Conservation (phyloP, 2,113 vertebrate species). For the Scomber colias region DNA sequence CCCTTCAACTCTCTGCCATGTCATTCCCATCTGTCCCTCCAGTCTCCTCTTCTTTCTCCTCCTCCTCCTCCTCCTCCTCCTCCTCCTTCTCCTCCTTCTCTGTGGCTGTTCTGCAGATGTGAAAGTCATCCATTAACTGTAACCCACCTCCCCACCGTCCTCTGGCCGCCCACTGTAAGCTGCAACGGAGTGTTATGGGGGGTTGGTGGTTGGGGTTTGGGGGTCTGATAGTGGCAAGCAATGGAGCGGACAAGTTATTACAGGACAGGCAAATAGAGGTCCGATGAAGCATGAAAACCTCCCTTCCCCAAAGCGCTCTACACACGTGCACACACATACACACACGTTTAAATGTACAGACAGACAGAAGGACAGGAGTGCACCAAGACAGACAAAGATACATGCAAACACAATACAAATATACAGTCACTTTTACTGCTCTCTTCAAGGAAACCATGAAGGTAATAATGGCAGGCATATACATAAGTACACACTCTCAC, state of each 20-base stretch:
- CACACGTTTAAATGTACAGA: slow-evolving; percentile 22
- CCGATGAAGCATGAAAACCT: slow-evolving; percentile 77
- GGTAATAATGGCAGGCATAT: neutral
- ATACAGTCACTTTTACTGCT: neutral
- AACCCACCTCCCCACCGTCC: slow-evolving; percentile 39
- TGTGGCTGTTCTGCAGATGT: slow-evolving; percentile 50
- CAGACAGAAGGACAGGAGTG: slow-evolving; percentile 18
- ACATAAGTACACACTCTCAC: slow-evolving; percentile 1
- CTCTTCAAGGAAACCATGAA: slow-evolving; percentile 23
- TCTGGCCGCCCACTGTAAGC: slow-evolving; percentile 45
- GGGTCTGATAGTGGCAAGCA: slow-evolving; percentile 73
- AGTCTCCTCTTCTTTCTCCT: neutral
- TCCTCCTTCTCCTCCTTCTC: slow-evolving; percentile 1
- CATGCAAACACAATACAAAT: slow-evolving; percentile 10
- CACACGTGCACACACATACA: slow-evolving; percentile 14
- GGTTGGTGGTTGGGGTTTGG: slow-evolving; percentile 6
- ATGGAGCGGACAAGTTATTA: slow-evolving; percentile 81
- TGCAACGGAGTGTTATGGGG: slow-evolving; percentile 71
- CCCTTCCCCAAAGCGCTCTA: slow-evolving; percentile 56
- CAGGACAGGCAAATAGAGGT: slow-evolving; percentile 79
- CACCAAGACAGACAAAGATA: neutral
- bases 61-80: slow-evolving; percentile 1
- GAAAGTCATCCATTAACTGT: slow-evolving; percentile 63
- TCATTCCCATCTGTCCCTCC: neutral
- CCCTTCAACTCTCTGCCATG: slow-evolving; percentile 9